These are phyloP conservation scores for Crossaster papposus DNA, from an alignment of 53 echinoderm and acorn worm genomes.

Conservation along the genomic window DNA sequence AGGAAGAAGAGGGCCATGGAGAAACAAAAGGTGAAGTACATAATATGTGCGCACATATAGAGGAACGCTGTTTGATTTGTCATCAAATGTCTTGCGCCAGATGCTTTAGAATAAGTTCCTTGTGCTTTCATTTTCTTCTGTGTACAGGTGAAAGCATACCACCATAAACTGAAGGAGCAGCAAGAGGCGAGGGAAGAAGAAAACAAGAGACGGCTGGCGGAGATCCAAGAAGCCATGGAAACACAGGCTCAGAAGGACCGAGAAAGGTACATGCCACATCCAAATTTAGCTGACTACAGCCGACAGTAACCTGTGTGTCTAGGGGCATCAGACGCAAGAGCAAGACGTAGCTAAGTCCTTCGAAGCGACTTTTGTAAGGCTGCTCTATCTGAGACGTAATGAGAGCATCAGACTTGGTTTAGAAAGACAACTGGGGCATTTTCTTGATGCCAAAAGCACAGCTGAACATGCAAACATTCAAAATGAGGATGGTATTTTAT, in stretches of 20 bases:
- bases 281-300: neutral
- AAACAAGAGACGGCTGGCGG: slow-evolving; percentile 71
- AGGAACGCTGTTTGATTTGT: too few relatives aligned
- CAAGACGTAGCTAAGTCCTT: neutral
- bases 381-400: neutral
- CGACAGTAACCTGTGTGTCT: neutral
- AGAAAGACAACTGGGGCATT: neutral
- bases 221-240: slow-evolving; percentile 71
- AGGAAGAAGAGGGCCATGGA: slow-evolving; percentile 74
- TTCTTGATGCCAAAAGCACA: neutral
- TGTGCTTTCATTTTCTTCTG: neutral
- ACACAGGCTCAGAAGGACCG: slow-evolving; percentile 82
- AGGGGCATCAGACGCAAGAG: neutral
- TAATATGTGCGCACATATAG: too few relatives aligned
- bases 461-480: neutral
- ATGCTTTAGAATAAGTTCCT: neutral
- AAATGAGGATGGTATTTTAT: neutral
- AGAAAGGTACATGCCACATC: slow-evolving; percentile 65
- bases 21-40: slow-evolving; percentile 75
- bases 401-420: neutral
- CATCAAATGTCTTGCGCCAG: too few relatives aligned
- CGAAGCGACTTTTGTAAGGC: neutral
- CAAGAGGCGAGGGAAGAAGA: slow-evolving; percentile 66
- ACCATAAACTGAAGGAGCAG: slow-evolving; percentile 62
- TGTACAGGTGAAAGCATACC: slow-evolving; percentile 72